These are phyloP conservation scores for Halictus quadricinctus DNA, from an alignment of 2,888 invertebrate genomes.

Conservation along the genomic window DNA sequence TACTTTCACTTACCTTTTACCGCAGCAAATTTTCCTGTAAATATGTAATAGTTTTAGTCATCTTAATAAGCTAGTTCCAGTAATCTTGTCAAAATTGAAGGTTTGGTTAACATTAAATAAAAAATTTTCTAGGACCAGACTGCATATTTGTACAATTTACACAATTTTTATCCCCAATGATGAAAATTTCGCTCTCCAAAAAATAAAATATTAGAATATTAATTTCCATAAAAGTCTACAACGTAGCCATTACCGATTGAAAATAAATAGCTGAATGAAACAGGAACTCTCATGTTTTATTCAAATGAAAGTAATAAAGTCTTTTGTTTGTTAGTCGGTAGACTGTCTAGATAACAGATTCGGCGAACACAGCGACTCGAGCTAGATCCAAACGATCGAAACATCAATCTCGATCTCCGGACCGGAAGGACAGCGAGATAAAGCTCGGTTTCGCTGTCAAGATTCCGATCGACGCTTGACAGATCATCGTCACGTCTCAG, in stretches of 20 bases:
- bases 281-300: neutral
- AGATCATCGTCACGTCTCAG: conserved; percentile 33
- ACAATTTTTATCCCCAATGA: no score
- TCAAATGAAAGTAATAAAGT: neutral
- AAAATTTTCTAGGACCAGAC: neutral
- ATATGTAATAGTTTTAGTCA: neutral
- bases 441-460: conserved; percentile 7
- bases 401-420: conserved; percentile 6
- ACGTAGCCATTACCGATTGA: neutral
- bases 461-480: conserved; percentile 50
- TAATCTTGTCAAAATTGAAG: neutral
- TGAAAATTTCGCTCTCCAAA: neutral
- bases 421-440: conserved; percentile 4
- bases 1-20: no score
- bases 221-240: neutral
- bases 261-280: neutral
- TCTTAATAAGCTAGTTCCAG: no score
- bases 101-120: neutral
- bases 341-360: neutral
- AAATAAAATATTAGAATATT: neutral
- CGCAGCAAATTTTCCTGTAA: neutral
- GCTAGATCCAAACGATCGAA: neutral
- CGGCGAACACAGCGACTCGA: neutral
- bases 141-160: no score
- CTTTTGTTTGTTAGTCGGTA: neutral